Conservation (phyloP, 2,797 vertebrate genomes). For the Spea hammondii region DNA sequence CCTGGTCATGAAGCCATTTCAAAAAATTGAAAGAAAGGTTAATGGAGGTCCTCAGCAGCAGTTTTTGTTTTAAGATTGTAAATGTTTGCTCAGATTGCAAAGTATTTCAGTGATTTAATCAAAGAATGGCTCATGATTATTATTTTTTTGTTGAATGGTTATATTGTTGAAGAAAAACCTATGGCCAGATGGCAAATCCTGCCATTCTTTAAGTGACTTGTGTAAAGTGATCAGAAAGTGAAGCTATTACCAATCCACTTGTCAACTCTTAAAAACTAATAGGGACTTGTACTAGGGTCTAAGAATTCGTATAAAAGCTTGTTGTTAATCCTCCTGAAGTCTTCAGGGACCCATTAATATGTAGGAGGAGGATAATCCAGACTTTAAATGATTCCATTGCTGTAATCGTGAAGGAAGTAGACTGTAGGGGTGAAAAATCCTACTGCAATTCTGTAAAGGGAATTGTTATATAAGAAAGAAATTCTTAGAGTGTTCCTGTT, state of each 20-base stretch:
- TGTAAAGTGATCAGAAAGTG: background rate
- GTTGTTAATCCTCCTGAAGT: conserved; percentile 28
- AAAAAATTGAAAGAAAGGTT: no score
- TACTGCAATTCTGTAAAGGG: conserved; percentile 14
- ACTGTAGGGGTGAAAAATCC: conserved; percentile 24
- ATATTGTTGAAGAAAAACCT: background rate
- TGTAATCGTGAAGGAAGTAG: conserved; percentile 8
- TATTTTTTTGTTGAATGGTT: background rate
- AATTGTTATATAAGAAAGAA: conserved; percentile 8
- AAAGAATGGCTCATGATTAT: background rate
- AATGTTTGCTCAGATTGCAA: no score
- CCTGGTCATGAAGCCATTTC: no score
- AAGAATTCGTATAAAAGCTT: conserved; percentile 33
- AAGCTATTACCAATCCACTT: background rate
- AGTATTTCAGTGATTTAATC: no score
- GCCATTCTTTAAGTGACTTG: background rate
- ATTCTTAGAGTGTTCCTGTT: conserved; percentile 23
- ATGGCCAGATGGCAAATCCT: background rate
- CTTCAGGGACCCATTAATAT: conserved; percentile 24
- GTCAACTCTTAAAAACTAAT: conserved; percentile 26
- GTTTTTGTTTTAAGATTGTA: no score
- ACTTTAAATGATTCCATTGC: conserved; percentile 35
- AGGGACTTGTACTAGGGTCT: conserved; percentile 16
- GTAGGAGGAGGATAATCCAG: conserved; percentile 26
- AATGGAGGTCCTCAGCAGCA: no score